Base-by-base conservation (phyloP, 2,113 vertebrate species). In the Charadrius vociferus region DNA sequence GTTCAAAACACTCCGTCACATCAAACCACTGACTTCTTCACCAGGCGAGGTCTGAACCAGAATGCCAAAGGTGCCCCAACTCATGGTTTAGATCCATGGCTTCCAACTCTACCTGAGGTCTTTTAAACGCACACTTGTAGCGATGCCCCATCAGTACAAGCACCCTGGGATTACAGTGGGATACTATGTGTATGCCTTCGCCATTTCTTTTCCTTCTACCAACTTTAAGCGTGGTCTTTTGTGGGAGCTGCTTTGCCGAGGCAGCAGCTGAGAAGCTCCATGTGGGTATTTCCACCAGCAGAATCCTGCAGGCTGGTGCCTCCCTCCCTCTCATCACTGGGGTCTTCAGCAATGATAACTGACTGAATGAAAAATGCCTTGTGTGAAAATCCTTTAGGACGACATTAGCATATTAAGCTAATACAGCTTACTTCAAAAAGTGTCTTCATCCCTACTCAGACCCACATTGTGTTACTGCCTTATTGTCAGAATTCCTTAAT, bases 71-170 rank as follows among this genome's bases (percentile, higher is more conserved):
- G 1, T 3, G 27, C 45, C 73, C 20, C 21, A 16, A 5, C 4
- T 39, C 55, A 4, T 0, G 1, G 12, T 3, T n/a, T 0, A 9
- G 29, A 15, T 34, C 5, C 0, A 3, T 10, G 37, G 7, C 32
- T 71, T 37, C n/a, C 36, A 83, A 1, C 14, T 14, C 43, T 43
- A 30, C 14, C 14, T 0, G 1, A n/a, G 29, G 58, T 18, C 36
- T 53, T 68, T 22, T 8, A n/a, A 52, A 27, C 2, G 0, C 3
- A 5, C 4, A 7, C 11, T 6, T 24, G 21, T 20, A 81, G 68
- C 21, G 45, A 3, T 8, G 63, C 4, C 49, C 37, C 53, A 16
- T 2, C 49, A 63, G 41, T 10, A n/a, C 45, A 30, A 3, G 11
- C 3, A 5, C 55, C n/a, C 30, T 4, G 14, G 36, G 23, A 23